Evolutionary conservation across 1,140 invertebrate genomes (phyloP), one percentile per base, ranked within the genome.

Genomic region (Brevipalpus yothersi): DNA sequence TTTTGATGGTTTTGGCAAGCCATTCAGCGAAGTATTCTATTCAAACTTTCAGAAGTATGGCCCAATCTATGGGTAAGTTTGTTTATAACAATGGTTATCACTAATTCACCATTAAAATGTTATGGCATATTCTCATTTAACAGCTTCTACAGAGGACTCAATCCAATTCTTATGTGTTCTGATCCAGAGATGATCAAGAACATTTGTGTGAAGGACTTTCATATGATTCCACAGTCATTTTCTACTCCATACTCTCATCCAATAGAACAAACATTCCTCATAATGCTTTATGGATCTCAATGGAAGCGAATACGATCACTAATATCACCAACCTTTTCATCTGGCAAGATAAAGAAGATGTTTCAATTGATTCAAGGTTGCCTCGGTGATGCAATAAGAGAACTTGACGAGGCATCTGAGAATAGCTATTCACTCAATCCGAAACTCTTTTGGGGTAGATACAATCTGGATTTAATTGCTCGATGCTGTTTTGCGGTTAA

Each of bases 341-440:
- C 72, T 61, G 73, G 72, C 0, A 79, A 78, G 66, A 71, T 80
- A 63, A 79, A 75, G 65, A 68, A 69, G 17, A 76, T 78, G 73
- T 76, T 77, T 13, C 2, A 58, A 41, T n/a, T 39, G 53, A 62
- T 63, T 9, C 15, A 53, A 15, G 9, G 39, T 39, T 31, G 56
- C 23, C 17, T 19, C 41, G 8, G 13, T 5, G 21, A 58, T 23
- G 21, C 31, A n/a, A 8, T 10, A 43, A 13, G 7, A 45, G 9
- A 8, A 43, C 31, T 41, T 21, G 7, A 11, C 5, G 8, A 10
- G 5, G 9, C 8, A 56, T 10, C 12, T 8, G 21, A 42, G 43
- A 21, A 31, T 19, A 49, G 41, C 4, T 19, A 10, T 10, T 21
- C 19, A 5, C 9, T 62, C 1, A 40, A 58, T 12, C 2, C 23